Evolutionary conservation across 2,888 invertebrate genomes (phyloP).

Genomic region (Diploptera punctata): DNA sequence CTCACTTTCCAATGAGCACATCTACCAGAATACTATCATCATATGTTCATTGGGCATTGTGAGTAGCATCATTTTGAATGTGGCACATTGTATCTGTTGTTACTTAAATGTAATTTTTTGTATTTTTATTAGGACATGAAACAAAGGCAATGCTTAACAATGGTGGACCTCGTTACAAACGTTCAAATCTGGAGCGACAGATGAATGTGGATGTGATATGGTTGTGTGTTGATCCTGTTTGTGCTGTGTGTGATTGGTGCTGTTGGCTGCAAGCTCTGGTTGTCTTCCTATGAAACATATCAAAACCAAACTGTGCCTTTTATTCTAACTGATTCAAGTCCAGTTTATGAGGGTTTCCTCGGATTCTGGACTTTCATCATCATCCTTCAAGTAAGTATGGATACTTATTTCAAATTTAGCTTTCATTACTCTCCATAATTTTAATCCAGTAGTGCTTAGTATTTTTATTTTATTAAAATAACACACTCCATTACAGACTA

Average conservation of each 20-base stretch:
- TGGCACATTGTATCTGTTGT: too few relatives aligned
- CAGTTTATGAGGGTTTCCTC: conserved; percentile 77
- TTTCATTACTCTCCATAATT: too few relatives aligned
- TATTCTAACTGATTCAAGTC: conserved; percentile 66
- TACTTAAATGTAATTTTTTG: too few relatives aligned
- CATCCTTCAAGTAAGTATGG: conserved; percentile 79
- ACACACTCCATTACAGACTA: too few relatives aligned
- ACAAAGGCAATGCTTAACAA: conserved; percentile 98
- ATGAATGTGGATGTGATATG: conserved; percentile 97
- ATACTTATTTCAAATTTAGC: too few relatives aligned
- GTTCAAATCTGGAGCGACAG: conserved; percentile 88
- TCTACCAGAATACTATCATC: too few relatives aligned
- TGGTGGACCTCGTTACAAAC: conserved; percentile 92
- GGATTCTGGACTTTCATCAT: conserved; percentile 97
- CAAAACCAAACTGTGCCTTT: conserved; percentile 65
- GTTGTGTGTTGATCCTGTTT: conserved; percentile 91
- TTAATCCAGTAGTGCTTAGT: too few relatives aligned
- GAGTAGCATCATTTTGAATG: too few relatives aligned
- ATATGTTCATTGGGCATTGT: too few relatives aligned
- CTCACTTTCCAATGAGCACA: too few relatives aligned
- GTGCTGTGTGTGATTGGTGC: conserved; percentile 91
- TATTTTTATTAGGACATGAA: conserved; percentile 77
- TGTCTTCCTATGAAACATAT: conserved; percentile 63
- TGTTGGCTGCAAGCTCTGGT: conserved; percentile 88
- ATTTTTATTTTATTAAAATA: too few relatives aligned